A percentile compares a stretch with the other conserved stretches of the same genome.
phyloP scores from a whole-genome alignment of 2,888 invertebrate species.

The Cremastinae sp. region DNA sequence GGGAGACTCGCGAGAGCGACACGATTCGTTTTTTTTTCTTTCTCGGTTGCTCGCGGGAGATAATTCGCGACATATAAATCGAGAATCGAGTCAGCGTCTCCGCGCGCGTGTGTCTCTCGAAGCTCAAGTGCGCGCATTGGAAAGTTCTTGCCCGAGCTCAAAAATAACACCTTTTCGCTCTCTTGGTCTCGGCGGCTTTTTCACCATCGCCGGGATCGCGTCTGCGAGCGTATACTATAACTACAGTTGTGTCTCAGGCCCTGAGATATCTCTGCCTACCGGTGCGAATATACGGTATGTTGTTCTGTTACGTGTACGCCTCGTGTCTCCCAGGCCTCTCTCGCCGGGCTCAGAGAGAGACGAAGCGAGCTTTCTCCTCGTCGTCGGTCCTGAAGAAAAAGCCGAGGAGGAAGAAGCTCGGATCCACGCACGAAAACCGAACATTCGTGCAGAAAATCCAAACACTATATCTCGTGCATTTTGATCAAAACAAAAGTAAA shows the following conservation, averaged over 20 bases:
- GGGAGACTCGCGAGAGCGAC: too few relatives aligned
- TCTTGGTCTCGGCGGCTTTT: too few relatives aligned
- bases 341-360: constrained; percentile 4
- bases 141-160: constrained; percentile 55
- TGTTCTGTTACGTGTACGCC: not conserved
- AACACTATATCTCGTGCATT: not conserved
- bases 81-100: too few relatives aligned
- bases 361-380: constrained; percentile 43
- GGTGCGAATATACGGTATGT: constrained; percentile 4
- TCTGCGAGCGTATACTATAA: constrained; percentile 35
- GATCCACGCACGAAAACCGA: constrained; percentile 41
- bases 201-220: constrained; percentile 4
- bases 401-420: constrained; percentile 9
- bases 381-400: constrained; percentile 23
- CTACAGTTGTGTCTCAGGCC: constrained; percentile 36
- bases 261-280: constrained; percentile 55
- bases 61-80: too few relatives aligned
- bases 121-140: constrained; percentile 53
- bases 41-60: too few relatives aligned
- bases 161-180: constrained; percentile 24
- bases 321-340: not conserved
- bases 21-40: too few relatives aligned
- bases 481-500: not conserved
- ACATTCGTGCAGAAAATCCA: constrained; percentile 50
- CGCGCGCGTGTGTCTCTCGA: constrained; percentile 19